A percentile compares a stretch with the other conserved stretches of the same genome.
Conservation (phyloP, 2,888 invertebrate genomes). For the Homarus gammarus region DNA sequence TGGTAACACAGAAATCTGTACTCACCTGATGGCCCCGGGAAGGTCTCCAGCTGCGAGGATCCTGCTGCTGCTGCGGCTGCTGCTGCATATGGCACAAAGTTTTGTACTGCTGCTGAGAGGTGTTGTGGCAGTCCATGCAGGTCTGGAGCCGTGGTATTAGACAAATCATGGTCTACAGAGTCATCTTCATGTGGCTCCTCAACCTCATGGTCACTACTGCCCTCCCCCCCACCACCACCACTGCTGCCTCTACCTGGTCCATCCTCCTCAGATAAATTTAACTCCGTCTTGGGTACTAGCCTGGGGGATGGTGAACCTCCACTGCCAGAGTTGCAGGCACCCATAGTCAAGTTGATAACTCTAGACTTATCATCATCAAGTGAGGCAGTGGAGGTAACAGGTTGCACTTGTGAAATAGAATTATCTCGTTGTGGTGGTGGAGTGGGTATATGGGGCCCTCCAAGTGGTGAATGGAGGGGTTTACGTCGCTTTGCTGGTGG, state of each 20-base stretch:
- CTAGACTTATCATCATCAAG: conserved; percentile 62
- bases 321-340: conserved; percentile 57
- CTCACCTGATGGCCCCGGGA: conserved; percentile 75
- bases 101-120: conserved; percentile 75
- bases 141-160: conserved; percentile 49
- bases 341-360: conserved; percentile 69
- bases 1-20: conserved; percentile 5
- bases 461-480: conserved; percentile 70
- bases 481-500: conserved; percentile 72
- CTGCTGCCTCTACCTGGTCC: conserved; percentile 68
- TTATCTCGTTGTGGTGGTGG: conserved; percentile 64
- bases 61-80: conserved; percentile 73
- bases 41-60: conserved; percentile 75
- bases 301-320: conserved; percentile 64
- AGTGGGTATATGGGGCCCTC: conserved; percentile 59
- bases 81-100: conserved; percentile 73
- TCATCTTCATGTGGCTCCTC: conserved; percentile 65
- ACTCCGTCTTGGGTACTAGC: conserved; percentile 68
- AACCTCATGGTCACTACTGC: conserved; percentile 63
- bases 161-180: conserved; percentile 46
- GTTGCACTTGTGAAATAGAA: conserved; percentile 52
- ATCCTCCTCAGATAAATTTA: conserved; percentile 71
- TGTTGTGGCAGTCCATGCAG: conserved; percentile 68
- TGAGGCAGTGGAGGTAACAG: conserved; percentile 64
- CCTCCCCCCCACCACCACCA: conserved; percentile 53